These are phyloP conservation scores for Drosophila anceps DNA, from an alignment of 2,888 invertebrate species.

Conservation along the genomic window DNA sequence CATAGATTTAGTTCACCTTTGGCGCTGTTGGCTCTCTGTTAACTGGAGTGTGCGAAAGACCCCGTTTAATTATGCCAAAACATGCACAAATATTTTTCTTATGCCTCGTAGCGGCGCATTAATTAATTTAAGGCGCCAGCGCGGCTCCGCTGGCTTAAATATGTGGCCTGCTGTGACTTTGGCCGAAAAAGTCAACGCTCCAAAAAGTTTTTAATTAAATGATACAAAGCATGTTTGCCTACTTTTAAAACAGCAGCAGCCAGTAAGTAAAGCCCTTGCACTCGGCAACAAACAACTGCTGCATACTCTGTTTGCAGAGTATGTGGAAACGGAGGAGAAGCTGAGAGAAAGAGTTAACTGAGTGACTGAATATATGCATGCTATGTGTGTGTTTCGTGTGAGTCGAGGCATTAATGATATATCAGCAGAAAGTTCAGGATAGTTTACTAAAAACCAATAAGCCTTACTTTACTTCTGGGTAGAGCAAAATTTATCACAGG, in stretches of 20 bases:
- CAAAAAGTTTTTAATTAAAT: constrained; percentile 76
- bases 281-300: background rate
- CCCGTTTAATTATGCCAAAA: constrained; percentile 77
- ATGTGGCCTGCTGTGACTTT: constrained; percentile 62
- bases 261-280: background rate
- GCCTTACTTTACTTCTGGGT: too few relatives aligned
- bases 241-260: constrained; percentile 48
- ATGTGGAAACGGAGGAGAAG: background rate
- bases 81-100: constrained; percentile 78
- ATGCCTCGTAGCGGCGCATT: constrained; percentile 64
- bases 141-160: constrained; percentile 56
- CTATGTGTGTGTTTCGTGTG: background rate
- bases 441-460: background rate
- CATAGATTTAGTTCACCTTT: constrained; percentile 19
- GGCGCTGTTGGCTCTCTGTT: constrained; percentile 15
- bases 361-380: too few relatives aligned
- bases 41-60: constrained; percentile 36
- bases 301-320: background rate
- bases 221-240: constrained; percentile 66
- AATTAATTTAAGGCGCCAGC: constrained; percentile 68
- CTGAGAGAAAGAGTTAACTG: background rate
- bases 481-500: constrained; percentile 9
- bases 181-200: constrained; percentile 61
- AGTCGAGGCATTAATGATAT: background rate
- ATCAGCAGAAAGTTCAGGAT: background rate